Conservation (phyloP, 2,888 invertebrate species). For the Caenorhabditis sulstoni region DNA sequence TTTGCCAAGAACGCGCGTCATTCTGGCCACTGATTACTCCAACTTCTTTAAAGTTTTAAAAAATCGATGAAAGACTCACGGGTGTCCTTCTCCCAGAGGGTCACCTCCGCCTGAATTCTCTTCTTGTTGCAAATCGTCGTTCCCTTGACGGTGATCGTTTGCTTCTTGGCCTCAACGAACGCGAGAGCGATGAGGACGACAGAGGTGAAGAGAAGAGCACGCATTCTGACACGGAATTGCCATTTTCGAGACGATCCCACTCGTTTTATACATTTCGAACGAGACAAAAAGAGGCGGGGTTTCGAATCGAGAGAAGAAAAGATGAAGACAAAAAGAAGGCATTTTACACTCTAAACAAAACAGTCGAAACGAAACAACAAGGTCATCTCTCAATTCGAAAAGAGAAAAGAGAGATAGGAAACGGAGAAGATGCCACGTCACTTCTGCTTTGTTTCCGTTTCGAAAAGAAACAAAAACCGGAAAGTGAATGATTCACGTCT, state of each 20-base stretch:
- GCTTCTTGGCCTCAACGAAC: constrained; percentile 55
- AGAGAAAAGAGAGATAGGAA: neutral
- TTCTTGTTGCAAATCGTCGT: constrained; percentile 60
- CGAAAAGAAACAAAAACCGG: neutral
- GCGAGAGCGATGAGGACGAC: constrained; percentile 32
- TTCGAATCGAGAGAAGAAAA: neutral
- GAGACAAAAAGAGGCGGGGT: constrained; percentile 26
- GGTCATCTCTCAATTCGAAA: constrained; percentile 10
- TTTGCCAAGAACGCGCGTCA: neutral
- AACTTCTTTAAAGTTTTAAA: neutral
- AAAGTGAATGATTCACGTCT: constrained; percentile 22
- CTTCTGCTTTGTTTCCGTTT: constrained; percentile 28
- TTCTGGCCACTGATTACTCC: too few species aligned
- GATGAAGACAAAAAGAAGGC: constrained; percentile 12
- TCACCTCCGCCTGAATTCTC: constrained; percentile 51
- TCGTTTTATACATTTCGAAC: constrained; percentile 5
- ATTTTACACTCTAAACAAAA: constrained; percentile 53
- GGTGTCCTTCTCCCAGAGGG: constrained; percentile 57
- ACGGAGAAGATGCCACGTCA: constrained; percentile 40
- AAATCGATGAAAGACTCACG: constrained; percentile 34
- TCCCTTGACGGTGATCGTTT: constrained; percentile 59
- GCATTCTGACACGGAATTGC: constrained; percentile 23
- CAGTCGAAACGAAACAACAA: constrained; percentile 15
- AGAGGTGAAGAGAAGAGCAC: constrained; percentile 43
- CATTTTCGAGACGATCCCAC: neutral